Evolutionary conservation across 2,113 vertebrate genomes (phyloP), one percentile per base, ranked within the genome.

Genomic region (Pavo muticus): DNA sequence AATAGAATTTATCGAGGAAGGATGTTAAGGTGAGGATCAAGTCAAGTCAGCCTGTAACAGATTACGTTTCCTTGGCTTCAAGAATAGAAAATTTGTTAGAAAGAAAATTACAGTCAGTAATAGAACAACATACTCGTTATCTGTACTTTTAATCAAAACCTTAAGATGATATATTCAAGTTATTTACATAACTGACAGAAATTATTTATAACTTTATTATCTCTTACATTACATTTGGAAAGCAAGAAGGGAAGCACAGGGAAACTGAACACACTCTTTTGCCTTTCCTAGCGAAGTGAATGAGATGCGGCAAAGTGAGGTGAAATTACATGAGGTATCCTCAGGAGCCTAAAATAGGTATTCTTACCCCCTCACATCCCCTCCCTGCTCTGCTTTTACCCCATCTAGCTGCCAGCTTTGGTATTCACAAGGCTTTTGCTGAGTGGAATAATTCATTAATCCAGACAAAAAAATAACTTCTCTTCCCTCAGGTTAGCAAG

Each of bases 381-480:
- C 79, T 73, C 54, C 40, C 37, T 73, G 24, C 40, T 72, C 52
- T 77, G 23, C 32, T 88, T n/a, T 50, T 63, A 16, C 63, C 30
- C 78, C 57, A 45, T 82, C 78, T 45, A 91, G 54, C 74, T 93
- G 78, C 59, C 68, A 96, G 30, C 40, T 94, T 60, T 67, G 30
- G 87, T 64, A 90, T 61, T 52, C 23, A 76, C 24, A 14, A 87
- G 15, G 20, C 37, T 91, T 54, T 70, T 90, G 54, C 72, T 59
- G 82, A 93, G 63, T 39, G 18, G 54, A 61, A 59, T 83, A 94
- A 94, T 67, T 93, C 39, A 91, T 93, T 91, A 90, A 83, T 37
- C 37, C 20, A 71, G 37, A 91, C 48, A 80, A 91, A 93, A 90
- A 85, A 69, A 30, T 64, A 95, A 71, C 73, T 87, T 64, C 35